Base-by-base conservation (phyloP, 2,888 invertebrate genomes). In the Cremastobaeus sp. region DNA sequence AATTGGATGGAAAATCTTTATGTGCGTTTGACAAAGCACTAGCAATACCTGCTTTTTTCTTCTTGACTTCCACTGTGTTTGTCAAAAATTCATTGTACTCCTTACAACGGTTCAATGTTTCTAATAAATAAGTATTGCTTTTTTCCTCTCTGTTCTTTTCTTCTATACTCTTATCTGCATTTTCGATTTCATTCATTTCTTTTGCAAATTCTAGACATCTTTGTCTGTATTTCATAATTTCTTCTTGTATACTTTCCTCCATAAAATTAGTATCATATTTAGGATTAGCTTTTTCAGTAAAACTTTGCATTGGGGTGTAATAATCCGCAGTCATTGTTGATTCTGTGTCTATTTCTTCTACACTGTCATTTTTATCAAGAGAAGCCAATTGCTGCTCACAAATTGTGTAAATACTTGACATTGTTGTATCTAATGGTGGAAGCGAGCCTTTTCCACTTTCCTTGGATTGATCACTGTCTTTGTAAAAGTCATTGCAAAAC, bases 131-230 rank as follows among this genome's bases (percentile, higher is more conserved):
- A 0, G 28, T 39, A 4, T 65, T 75, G 0, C 62, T 9, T 6
- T 39, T 60, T 5, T 39, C 14, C 5, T 35, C n/a, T 1, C 3
- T 12, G 4, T 50, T 12, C 0, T 41, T 76, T 6, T 74, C 62
- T 34, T 69, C 57, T n/a, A 54, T 50, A 15, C 62, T 57, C 0
- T 37, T 52, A 12, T 47, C 39, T 34, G 76, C 75, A 1, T 77
- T 73, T 30, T 82, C 81, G n/a, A 85, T 85, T 55, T 84, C 82
- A 45, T 80, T 69, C 73, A 86, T 82, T 34, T 79, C 52, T 35
- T 81, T 81, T 0, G 82, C 85, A 5, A 84, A 84, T 32, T 86
- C 83, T n/a, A 85, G 76, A 39, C 86, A 86, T 15, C 84, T 79
- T 11, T 83, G 82, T n/a, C 83, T 81, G 43, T 84, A 81, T 43